Evolutionary conservation across 1,140 invertebrate genomes (phyloP).

Genomic region (Drosophila fuyamai): DNA sequence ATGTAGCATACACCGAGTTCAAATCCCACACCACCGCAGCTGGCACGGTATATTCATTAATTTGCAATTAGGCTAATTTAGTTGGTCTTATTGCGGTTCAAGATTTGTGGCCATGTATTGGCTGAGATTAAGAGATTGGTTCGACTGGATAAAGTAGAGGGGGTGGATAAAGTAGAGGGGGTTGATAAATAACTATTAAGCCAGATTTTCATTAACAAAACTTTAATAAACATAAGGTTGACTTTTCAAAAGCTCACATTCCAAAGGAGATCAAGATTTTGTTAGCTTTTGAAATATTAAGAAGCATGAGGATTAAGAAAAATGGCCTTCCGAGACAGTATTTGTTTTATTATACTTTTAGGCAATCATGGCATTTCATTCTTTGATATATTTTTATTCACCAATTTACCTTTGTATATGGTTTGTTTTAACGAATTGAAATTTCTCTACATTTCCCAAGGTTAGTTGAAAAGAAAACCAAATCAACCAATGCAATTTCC

Average conservation of each 20-base stretch:
- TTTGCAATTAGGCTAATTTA: conserved; percentile 44
- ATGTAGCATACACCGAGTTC: conserved; percentile 17
- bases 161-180: neutral
- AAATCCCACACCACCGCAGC: neutral
- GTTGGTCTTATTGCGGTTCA: conserved; percentile 10
- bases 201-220: no score
- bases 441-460: conserved; percentile 1
- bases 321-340: no score
- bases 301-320: no score
- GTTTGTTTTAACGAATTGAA: conserved; percentile 13
- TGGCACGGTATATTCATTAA: conserved; percentile 39
- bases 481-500: conserved; percentile 26
- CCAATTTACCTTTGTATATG: neutral
- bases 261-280: no score
- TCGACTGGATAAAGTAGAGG: neutral
- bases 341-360: no score
- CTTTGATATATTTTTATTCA: neutral
- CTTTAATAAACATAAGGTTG: no score
- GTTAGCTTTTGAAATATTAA: no score
- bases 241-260: no score
- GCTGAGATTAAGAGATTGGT: neutral
- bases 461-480: neutral
- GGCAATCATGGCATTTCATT: no score
- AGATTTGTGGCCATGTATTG: conserved; percentile 21
- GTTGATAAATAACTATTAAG: no score